Base-by-base conservation (phyloP, 2,797 vertebrate species). In the Acridotheres tristis region DNA sequence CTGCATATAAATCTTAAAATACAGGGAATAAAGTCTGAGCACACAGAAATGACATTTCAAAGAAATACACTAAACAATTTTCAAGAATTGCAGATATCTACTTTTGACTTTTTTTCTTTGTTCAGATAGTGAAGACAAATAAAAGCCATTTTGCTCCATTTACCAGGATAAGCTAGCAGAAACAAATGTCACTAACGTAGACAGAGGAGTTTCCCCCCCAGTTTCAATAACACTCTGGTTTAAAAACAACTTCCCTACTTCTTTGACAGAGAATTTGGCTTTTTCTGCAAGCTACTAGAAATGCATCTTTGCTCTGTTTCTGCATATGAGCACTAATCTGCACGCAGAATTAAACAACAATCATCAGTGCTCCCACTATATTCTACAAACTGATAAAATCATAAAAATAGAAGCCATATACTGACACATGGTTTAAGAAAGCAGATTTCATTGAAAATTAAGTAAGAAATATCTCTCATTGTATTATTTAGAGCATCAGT, bases 121-220 rank as follows among this genome's bases (percentile, higher is more conserved):
- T 48, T 48, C 23, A 13, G 9, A 5, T 20, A 42, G 14, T n/a
- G 18, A 69, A 59, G 16, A 65, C 26, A 34, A 57, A 85, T 10
- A 54, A 80, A 73, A 82, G 32, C 10, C 23, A 34, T 27, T 80
- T 47, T 59, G 20, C 16, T 62, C 43, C 12, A 47, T 12, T 73
- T 34, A 73, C 19, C 30, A 86, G 42, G 50, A 58, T 7, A 59
- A 91, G 10, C 0, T 30, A 38, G 9, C 20, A 80, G 8, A 81
- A 87, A 61, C 19, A 62, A 51, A 42, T 7, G 11, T 19, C 62
- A 61, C 21, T 65, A 38, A 75, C 1, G 9, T 0, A 51, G 16
- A 73, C 10, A 59, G 4, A 43, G 18, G 19, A 2, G 2, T 43
- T n/a, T 7, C 1, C 0, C 3, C 0, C 22, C 2, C 9, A 21